Evolutionary conservation across 2,888 invertebrate species (phyloP).

Genomic region (Zaprionus lineosus): DNA sequence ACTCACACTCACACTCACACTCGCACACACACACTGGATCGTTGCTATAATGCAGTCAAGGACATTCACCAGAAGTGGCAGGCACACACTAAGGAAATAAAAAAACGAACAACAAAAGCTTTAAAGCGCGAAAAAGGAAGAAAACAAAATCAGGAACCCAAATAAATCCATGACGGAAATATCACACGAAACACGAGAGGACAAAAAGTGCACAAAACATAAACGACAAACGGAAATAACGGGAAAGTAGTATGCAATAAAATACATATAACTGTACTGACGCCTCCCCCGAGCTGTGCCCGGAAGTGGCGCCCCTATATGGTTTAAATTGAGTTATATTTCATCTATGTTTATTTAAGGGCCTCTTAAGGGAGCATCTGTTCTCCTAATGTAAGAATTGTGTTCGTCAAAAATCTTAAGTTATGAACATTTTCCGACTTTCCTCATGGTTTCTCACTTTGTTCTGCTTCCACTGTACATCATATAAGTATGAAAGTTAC

Average conservation of each 20-base stretch:
- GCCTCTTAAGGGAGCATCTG: neutral
- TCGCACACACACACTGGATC: conserved; percentile 22
- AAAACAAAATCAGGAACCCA: conserved; percentile 20
- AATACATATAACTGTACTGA: no score
- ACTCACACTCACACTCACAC: conserved; percentile 3
- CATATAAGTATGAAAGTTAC: no score
- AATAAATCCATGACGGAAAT: conserved; percentile 29
- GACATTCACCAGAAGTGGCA: conserved; percentile 50
- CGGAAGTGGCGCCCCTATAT: conserved; percentile 21
- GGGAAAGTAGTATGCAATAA: conserved; percentile 71
- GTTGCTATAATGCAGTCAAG: conserved; percentile 63
- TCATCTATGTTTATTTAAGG: neutral
- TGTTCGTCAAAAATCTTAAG: conserved; percentile 13
- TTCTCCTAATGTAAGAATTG: conserved; percentile 30
- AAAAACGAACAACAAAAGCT: conserved; percentile 26
- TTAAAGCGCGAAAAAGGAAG: conserved; percentile 36
- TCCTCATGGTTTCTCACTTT: no score
- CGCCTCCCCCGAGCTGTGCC: conserved; percentile 19
- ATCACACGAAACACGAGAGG: conserved; percentile 21
- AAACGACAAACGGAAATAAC: conserved; percentile 68
- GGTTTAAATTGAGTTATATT: conserved; percentile 21
- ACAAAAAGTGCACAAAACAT: conserved; percentile 24
- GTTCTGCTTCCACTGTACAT: no score
- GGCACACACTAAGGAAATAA: no score
- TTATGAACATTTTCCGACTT: no score